Conservation (phyloP, 2,888 invertebrate species). For the Gymnoscelis rufifasciata region DNA sequence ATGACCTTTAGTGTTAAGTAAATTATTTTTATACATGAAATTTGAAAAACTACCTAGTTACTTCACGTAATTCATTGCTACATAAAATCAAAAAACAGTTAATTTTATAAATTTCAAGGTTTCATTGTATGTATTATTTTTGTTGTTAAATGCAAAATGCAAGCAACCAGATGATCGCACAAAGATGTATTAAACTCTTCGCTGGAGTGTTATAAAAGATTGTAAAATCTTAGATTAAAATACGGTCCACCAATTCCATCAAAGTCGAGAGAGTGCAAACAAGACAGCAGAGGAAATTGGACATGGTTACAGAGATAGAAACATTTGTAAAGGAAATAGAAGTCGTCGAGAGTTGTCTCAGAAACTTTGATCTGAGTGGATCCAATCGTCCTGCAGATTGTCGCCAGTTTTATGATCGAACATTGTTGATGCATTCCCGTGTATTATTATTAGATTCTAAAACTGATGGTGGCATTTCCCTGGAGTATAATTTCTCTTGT, state of each 20-base stretch:
- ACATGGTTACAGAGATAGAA: conserved; percentile 41
- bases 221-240: background rate
- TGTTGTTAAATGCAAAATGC: too few relatives aligned
- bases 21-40: too few relatives aligned
- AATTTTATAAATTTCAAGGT: too few relatives aligned
- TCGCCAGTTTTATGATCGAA: conserved; percentile 14
- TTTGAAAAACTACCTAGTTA: too few relatives aligned
- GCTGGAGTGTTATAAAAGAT: too few relatives aligned
- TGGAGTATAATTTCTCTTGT: background rate
- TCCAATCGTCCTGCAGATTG: conserved; percentile 10
- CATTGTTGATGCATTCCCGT: conserved; percentile 9
- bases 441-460: background rate
- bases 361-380: conserved; percentile 15
- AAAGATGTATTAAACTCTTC: too few relatives aligned
- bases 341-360: conserved; percentile 35
- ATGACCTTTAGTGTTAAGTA: too few relatives aligned
- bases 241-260: conserved; percentile 13
- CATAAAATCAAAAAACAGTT: too few relatives aligned
- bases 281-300: conserved; percentile 53
- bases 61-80: too few relatives aligned
- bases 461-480: background rate
- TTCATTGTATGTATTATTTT: too few relatives aligned
- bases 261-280: conserved; percentile 46
- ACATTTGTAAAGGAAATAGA: conserved; percentile 50
- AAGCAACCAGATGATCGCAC: too few relatives aligned